Conservation (phyloP, 2,888 invertebrate species). For the Vannuccia rotundouncinata region DNA sequence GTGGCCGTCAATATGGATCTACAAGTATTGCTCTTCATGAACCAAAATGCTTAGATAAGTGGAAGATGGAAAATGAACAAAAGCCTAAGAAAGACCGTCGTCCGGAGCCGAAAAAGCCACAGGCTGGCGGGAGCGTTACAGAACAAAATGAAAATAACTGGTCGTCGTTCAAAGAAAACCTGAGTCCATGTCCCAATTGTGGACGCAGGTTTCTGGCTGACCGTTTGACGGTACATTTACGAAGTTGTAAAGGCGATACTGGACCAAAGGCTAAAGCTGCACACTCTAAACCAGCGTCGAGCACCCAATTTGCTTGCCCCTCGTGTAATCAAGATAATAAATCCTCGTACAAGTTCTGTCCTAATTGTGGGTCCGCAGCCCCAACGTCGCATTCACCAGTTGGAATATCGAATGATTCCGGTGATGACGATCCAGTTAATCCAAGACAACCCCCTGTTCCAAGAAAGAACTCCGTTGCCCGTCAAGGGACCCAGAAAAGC, state of each 20-base stretch:
- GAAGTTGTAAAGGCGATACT: slow-evolving; percentile 58
- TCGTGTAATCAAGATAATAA: neutral
- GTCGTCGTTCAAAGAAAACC: slow-evolving; percentile 61
- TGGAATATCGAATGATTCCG: too few relatives aligned
- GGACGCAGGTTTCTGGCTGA: slow-evolving; percentile 67
- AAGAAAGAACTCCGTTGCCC: neutral
- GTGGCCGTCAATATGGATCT: slow-evolving; percentile 40
- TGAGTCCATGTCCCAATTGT: slow-evolving; percentile 65
- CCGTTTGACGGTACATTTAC: slow-evolving; percentile 63
- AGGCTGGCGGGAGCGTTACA: slow-evolving; percentile 46
- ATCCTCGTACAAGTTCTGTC: slow-evolving; percentile 19
- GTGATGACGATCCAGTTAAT: neutral
- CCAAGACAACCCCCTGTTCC: neutral
- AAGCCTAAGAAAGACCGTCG: slow-evolving; percentile 37
- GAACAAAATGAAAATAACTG: slow-evolving; percentile 56
- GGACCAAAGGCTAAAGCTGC: slow-evolving; percentile 58
- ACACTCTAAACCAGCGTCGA: slow-evolving; percentile 61
- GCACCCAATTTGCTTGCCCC: neutral
- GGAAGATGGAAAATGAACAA: slow-evolving; percentile 36
- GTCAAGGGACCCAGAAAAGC: neutral
- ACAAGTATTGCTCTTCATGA: slow-evolving; percentile 42
- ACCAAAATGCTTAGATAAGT: slow-evolving; percentile 41
- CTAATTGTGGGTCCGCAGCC: slow-evolving; percentile 15
- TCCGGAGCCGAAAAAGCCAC: slow-evolving; percentile 33
- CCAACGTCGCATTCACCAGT: neutral